phyloP scores from a whole-genome alignment of 2,113 vertebrate genomes.

The Oryzias curvinotus region DNA sequence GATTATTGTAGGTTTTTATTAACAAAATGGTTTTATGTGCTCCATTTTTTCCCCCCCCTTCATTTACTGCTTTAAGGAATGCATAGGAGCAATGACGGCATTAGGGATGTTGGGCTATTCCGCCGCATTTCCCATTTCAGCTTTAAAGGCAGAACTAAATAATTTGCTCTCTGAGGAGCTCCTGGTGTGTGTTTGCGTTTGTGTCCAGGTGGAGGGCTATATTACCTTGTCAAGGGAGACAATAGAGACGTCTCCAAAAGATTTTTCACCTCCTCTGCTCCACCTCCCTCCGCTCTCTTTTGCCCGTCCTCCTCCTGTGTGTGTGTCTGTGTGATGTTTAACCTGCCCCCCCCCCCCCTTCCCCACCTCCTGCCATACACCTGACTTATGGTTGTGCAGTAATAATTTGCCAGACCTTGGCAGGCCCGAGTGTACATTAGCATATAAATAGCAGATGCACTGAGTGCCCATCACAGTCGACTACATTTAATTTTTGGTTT shows the following conservation, averaged over 20 bases:
- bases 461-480: conserved; percentile 96
- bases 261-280: conserved; percentile 29
- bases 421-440: conserved; percentile 90
- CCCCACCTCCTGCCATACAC: conserved; percentile 76
- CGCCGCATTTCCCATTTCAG: conserved; percentile 35
- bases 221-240: conserved; percentile 64
- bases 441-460: conserved; percentile 99
- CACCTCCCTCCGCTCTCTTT: conserved; percentile 12
- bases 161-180: conserved; percentile 20
- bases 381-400: conserved; percentile 93
- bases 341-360: conserved; percentile 29
- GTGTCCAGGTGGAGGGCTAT: conserved; percentile 41
- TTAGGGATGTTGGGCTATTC: conserved; percentile 28
- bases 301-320: conserved; percentile 3
- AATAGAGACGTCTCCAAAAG: conserved; percentile 51
- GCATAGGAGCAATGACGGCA: conserved; percentile 32
- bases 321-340: conserved; percentile 63
- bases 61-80: conserved; percentile 18
- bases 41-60: background rate
- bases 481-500: conserved; percentile 99
- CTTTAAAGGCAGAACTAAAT: conserved; percentile 51
- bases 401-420: conserved; percentile 98
- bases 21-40: background rate
- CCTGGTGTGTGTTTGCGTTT: conserved; percentile 29
- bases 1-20: background rate